Base-by-base conservation (phyloP, 92 coral and sea anemone species). In the Phenganax marumi region DNA sequence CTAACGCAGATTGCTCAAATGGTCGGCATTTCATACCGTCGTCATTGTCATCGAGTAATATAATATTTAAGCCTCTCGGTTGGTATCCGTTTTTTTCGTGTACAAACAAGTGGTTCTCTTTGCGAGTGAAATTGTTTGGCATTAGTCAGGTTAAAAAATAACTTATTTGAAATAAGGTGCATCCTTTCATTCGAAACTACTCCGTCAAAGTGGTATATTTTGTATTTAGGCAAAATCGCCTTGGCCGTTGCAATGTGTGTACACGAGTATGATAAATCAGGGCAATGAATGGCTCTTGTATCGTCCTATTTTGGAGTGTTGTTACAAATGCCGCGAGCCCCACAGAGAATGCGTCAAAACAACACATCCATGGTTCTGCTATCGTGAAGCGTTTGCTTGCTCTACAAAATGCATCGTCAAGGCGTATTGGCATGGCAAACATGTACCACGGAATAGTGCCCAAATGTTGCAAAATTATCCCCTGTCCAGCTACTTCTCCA, bases 211-310 rank as follows among this genome's bases (percentile, higher is more conserved):
- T 33, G 43, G 2, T 33, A 1, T 33, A 5, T 6, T 19, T 22
- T 21, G 10, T 64, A 0, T 23, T 50, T 16, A 73, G 78, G 51
- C 58, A 5, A 73, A 50, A n/a, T 8, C 56, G 7, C 78, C 26
- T 12, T 73, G 78, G 78, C 78, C 78, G 51, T 7, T 73, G 13
- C 61, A 73, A 50, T 73, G 78, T 73, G 43, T 73, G 7, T 73
- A 73, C 78, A 73, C 78, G 18, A 73, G 78, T 73, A 73, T 73
- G 78, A 73, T 73, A 24, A 50, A 73, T 60, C 78, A 73, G 23
- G 78, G 50, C 12, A 8, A 52, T 4, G 51, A 57, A 3, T 73
- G 78, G 78, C 19, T 49, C n/a, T 49, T 73, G 78, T 73, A 73
- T 16, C 78, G 78, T 16, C 78, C 78, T 13, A 73, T 73, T 14